Conservation (phyloP, 2,888 invertebrate genomes). For the Portevinia maculata region DNA sequence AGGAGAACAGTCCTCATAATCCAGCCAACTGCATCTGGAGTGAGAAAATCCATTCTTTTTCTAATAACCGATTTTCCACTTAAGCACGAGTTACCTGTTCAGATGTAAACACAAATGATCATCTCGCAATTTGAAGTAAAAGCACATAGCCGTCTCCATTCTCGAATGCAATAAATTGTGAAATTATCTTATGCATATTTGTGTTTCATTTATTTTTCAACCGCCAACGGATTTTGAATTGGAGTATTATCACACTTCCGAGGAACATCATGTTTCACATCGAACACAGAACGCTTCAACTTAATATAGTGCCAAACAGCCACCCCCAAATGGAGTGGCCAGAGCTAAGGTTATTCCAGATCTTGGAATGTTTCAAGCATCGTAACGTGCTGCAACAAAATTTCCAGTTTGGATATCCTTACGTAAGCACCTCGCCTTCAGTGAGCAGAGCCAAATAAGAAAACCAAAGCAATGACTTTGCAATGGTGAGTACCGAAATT, state of each 20-base stretch:
- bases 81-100: too few relatives aligned
- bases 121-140: too few relatives aligned
- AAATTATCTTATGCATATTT: too few relatives aligned
- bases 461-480: conserved; percentile 11
- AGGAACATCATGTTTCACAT: neutral
- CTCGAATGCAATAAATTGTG: too few relatives aligned
- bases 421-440: conserved; percentile 16
- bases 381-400: conserved; percentile 1
- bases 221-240: too few relatives aligned
- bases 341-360: neutral
- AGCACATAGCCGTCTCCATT: too few relatives aligned
- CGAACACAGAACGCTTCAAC: neutral
- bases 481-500: conserved; percentile 32
- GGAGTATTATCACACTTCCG: neutral
- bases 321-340: neutral
- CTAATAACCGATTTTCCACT: too few relatives aligned
- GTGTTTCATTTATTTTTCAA: too few relatives aligned
- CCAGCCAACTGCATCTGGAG: too few relatives aligned
- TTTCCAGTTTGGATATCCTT: neutral
- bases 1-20: too few relatives aligned
- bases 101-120: too few relatives aligned
- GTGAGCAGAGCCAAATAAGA: neutral
- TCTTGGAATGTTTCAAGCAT: conserved; percentile 4
- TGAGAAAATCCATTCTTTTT: too few relatives aligned
- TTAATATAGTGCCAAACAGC: conserved; percentile 11